Percentiles rank a stretch among this genome's conserved stretches.
These are phyloP conservation scores for Trissolcus basalis DNA, from an alignment of 1,140 invertebrate genomes.

Conservation along the genomic window DNA sequence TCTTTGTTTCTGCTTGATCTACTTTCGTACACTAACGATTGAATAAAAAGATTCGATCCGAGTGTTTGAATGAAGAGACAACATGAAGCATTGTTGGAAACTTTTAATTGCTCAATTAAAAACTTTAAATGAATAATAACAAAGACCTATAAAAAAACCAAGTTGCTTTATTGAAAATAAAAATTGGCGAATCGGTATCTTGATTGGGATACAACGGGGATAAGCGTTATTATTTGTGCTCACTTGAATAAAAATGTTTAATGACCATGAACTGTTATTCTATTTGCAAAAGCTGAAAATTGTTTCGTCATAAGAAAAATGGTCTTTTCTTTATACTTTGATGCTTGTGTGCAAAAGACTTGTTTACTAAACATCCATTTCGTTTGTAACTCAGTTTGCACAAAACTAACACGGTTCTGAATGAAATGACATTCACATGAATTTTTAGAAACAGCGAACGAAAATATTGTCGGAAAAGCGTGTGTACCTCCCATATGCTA, in stretches of 20 bases:
- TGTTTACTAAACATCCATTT: conserved; percentile 6
- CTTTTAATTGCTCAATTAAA: conserved; percentile 1
- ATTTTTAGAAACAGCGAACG: conserved; percentile 11
- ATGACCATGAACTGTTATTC: too few species aligned
- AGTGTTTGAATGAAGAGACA: too few species aligned
- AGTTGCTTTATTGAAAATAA: background rate
- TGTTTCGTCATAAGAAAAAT: too few species aligned
- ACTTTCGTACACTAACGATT: too few species aligned
- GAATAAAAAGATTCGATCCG: too few species aligned
- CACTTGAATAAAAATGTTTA: too few species aligned
- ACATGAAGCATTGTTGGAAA: background rate
- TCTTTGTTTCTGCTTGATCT: too few species aligned
- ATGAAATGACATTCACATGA: conserved; percentile 7
- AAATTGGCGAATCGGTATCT: too few species aligned
- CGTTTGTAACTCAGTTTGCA: conserved; percentile 8
- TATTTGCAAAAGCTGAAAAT: too few species aligned
- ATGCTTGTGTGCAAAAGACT: background rate
- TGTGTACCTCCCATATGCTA: conserved; percentile 10
- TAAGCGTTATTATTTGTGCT: too few species aligned
- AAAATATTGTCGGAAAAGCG: conserved; percentile 14
- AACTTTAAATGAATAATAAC: background rate
- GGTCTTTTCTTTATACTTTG: too few species aligned
- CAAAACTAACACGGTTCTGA: conserved; percentile 9
- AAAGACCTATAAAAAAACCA: background rate
- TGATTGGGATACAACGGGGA: too few species aligned